phyloP scores from a whole-genome alignment of 2,888 invertebrate species.

The Drosophila cognata region DNA sequence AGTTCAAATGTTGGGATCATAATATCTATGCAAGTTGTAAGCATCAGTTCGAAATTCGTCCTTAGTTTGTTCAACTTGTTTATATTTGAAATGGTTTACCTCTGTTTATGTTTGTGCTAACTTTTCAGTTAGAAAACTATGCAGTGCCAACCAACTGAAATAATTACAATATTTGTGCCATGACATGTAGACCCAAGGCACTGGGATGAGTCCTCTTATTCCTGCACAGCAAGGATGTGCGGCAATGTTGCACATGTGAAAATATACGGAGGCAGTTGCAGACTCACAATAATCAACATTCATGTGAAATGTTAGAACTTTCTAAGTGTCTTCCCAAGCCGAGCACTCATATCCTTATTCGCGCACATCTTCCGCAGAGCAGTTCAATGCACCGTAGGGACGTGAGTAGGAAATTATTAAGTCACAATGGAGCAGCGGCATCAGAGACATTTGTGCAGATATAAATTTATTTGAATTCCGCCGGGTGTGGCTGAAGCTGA shows the following conservation, averaged over 20 bases:
- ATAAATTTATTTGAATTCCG: slow-evolving; percentile 60
- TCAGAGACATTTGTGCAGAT: slow-evolving; percentile 65
- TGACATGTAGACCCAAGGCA: slow-evolving; percentile 28
- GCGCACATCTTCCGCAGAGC: slow-evolving; percentile 21
- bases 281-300: slow-evolving; percentile 37
- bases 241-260: background rate
- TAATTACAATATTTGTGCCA: slow-evolving; percentile 65
- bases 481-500: slow-evolving; percentile 32
- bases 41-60: background rate
- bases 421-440: slow-evolving; percentile 73
- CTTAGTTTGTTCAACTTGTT: background rate
- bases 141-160: slow-evolving; percentile 43
- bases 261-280: slow-evolving; percentile 11
- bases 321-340: slow-evolving; percentile 26
- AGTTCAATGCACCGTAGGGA: slow-evolving; percentile 74
- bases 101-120: slow-evolving; percentile 22
- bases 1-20: background rate
- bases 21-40: background rate
- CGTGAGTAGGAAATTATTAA: slow-evolving; percentile 77
- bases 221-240: slow-evolving; percentile 4
- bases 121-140: slow-evolving; percentile 17
- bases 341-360: background rate
- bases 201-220: slow-evolving; percentile 4
- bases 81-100: slow-evolving; percentile 4
- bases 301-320: slow-evolving; percentile 23